Base-by-base conservation (phyloP, 2,888 invertebrate species). In the Amphimallon solstitiale region DNA sequence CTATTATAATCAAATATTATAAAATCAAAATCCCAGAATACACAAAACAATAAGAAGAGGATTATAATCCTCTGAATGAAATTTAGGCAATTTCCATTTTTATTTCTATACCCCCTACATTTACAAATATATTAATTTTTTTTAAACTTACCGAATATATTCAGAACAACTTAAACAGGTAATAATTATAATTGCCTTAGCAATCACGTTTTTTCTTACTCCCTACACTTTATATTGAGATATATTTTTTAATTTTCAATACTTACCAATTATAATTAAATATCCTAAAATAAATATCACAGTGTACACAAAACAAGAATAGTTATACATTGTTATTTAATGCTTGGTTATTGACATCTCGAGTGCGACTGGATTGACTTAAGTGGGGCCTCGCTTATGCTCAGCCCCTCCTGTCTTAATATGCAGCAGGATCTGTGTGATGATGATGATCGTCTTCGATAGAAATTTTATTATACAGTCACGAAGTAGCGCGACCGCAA, bases 241-340 rank as follows among this genome's bases (percentile, higher is more conserved):
- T 7, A 45, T 17, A 17, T 7, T 48, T 17, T 23, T 49, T 49
- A 19, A 49, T 19, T 7, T 4, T 23, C 40, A 40, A 19, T 7
- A 76, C 79, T 78, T 70, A 80, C 80, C 79, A 66, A 73, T 79
- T 62, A 77, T 76, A 70, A 80, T 74, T 70, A 79, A 75, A 73
- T 79, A 80, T 79, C 79, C 79, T 75, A 80, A 75, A 73, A 77
- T 73, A 69, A 80, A 63, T 72, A 79, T 77, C 77, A 80, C 78
- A 76, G 77, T 73, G 67, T 74, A 73, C 74, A 78, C 73, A 67
- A 75, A 71, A 73, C 71, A 74, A 65, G 72, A 73, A 70, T 70
- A 70, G 70, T 62, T 67, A 59, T 71, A 56, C 70, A 70, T 69
- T 45, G 63, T 72, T 69, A 63, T 63, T 66, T 70, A 69, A 66